Percentiles rank a stretch among this genome's conserved stretches.
phyloP scores from a whole-genome alignment of 2,113 vertebrate species.

The Geococcyx californianus region DNA sequence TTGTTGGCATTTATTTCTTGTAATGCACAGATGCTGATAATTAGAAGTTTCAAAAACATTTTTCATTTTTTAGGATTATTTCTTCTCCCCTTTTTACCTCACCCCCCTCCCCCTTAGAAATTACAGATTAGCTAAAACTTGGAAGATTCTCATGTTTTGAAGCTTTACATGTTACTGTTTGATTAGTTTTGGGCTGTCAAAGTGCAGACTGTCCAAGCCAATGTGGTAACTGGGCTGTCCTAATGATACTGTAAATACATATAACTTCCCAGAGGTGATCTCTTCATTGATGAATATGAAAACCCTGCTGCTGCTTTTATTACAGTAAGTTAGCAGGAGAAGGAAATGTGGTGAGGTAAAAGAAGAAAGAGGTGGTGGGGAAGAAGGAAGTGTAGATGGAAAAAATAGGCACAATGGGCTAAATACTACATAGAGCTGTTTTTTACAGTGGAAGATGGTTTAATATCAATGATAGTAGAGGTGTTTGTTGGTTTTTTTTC shows the following conservation, averaged over 20 bases:
- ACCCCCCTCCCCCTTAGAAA: neutral
- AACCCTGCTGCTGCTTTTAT: neutral
- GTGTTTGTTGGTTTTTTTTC: neutral
- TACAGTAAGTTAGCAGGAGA: neutral
- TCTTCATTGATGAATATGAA: neutral
- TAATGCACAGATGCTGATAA: neutral
- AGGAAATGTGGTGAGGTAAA: neutral
- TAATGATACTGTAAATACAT: conserved; percentile 18
- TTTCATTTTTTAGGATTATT: neutral
- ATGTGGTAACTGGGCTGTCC: neutral
- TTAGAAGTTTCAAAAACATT: neutral
- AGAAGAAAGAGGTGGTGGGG: neutral
- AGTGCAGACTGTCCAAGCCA: neutral
- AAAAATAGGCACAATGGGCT: neutral
- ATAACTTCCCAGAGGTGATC: neutral
- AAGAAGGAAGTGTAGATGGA: neutral
- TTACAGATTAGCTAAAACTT: neutral
- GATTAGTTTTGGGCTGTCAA: neutral
- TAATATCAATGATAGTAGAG: neutral
- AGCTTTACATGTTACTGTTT: neutral
- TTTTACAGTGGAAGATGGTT: neutral
- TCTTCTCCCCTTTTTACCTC: neutral
- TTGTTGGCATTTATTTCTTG: neutral
- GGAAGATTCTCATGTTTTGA: neutral
- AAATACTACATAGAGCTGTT: neutral